These are phyloP conservation scores for Capromys pilorides DNA, from an alignment of 2,797 vertebrate genomes.

Conservation along the genomic window DNA sequence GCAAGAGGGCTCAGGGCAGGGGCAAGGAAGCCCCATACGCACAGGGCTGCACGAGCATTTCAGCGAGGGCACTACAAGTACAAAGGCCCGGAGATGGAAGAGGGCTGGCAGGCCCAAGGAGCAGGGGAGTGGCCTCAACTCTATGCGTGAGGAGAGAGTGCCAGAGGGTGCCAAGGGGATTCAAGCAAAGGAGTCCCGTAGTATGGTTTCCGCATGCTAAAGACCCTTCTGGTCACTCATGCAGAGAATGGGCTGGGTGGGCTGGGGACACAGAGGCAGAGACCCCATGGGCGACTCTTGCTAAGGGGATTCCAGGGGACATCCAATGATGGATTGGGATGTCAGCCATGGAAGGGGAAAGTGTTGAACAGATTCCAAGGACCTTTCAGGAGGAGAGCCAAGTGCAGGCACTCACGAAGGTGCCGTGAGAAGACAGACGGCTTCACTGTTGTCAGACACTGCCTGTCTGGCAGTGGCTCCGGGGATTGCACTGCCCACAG, in stretches of 20 bases:
- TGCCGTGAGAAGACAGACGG: accelerated
- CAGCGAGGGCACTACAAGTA: too few relatives aligned
- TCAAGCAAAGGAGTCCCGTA: accelerated
- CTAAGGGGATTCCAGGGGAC: background rate
- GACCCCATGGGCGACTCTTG: too few relatives aligned
- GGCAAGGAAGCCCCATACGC: background rate
- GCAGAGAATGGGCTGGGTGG: accelerated
- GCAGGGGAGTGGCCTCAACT: too few relatives aligned
- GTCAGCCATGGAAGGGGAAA: background rate
- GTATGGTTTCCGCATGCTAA: too few relatives aligned
- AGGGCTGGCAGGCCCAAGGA: background rate
- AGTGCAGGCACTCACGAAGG: background rate
- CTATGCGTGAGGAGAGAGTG: background rate
- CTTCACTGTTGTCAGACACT: accelerated
- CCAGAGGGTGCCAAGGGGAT: background rate
- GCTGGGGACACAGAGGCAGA: background rate
- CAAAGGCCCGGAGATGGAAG: background rate
- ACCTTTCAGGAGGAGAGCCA: background rate
- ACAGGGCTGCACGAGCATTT: background rate
- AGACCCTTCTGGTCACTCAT: background rate
- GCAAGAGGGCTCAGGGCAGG: background rate
- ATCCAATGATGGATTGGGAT: background rate
- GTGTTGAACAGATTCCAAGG: background rate
- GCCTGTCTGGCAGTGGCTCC: accelerated
- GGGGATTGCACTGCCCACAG: background rate